Evolutionary conservation across 2,113 vertebrate species (phyloP), one percentile per base, ranked within the genome.

Genomic region (Vulpes vulpes): DNA sequence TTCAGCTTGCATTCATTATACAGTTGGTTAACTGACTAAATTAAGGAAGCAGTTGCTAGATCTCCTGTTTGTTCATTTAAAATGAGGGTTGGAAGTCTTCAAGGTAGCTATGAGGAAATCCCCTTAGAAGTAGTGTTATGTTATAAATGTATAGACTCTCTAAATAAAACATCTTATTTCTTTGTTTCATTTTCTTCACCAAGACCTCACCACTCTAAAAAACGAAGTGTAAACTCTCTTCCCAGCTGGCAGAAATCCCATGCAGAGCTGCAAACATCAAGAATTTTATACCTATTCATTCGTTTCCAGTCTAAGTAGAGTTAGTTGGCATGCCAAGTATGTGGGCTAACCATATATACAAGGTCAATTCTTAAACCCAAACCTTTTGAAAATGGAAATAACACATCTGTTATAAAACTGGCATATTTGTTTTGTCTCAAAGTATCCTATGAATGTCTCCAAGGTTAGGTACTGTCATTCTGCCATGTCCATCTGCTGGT

Each of bases 51-150:
- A 81, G 32, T 91, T 76, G 51, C 22, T 91, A 49, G 2, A 65
- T 49, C 59, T 25, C 17, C 17, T 22, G 10, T 65, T 30, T 53
- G 27, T 80, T 78, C 81, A 89, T 71, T 83, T 95, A 85, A 94
- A 94, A 71, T 59, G 60, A 62, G 16, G 4, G 8, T 35, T 27
- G 4, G 74, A 79, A 62, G 17, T 92, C 43, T 96, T 74, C 35
- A 89, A 71, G 51, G n/a, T 90, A 27, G 32, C 71, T 94, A 82
- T 62, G 62, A 92, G 62, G 91, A 90, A 92, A 71, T 80, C 10
- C 35, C 74, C 35, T 51, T 62, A 64, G 69, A 89, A 90, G 90
- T 8, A 16, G 9, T 17, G 3, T 81, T 23, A 11, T 27, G 20
- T 88, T 91, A 5, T 22, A 51, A 71, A 82, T 59, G 4, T 27